These are phyloP conservation scores for Ashinkailepas kermadecensis DNA, from an alignment of 2,888 invertebrate genomes.

Conservation along the genomic window DNA sequence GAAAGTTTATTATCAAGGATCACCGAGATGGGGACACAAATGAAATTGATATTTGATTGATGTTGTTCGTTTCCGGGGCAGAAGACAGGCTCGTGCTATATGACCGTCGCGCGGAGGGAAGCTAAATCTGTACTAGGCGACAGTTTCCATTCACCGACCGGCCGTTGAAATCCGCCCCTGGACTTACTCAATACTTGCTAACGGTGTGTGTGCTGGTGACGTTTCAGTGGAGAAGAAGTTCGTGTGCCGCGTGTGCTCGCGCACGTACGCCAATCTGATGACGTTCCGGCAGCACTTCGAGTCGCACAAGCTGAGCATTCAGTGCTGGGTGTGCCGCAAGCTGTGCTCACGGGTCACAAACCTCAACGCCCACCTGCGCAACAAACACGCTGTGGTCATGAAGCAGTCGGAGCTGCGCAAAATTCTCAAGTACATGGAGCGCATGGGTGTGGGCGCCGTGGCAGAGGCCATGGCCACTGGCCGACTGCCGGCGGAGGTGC, in stretches of 20 bases:
- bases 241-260: conserved; percentile 10
- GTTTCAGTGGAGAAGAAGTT: conserved; percentile 18
- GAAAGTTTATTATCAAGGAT: no score
- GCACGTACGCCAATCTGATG: conserved; percentile 16
- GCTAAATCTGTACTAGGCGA: no score
- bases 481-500: background rate
- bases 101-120: no score
- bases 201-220: background rate
- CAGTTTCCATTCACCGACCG: no score
- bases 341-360: conserved; percentile 6
- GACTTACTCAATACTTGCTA: background rate
- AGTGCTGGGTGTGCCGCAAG: conserved; percentile 17
- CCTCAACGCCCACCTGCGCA: conserved; percentile 15
- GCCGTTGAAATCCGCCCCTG: no score
- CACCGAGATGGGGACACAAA: no score
- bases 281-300: conserved; percentile 12
- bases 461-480: background rate
- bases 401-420: conserved; percentile 13
- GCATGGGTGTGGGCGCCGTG: background rate
- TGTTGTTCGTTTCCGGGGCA: no score
- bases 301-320: conserved; percentile 16
- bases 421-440: conserved; percentile 15
- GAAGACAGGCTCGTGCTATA: no score
- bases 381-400: conserved; percentile 7
- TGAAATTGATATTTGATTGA: no score